Percentiles rank a stretch among this genome's conserved stretches.
phyloP scores from a whole-genome alignment of 2,113 vertebrate genomes.

The Antigone vipio region DNA sequence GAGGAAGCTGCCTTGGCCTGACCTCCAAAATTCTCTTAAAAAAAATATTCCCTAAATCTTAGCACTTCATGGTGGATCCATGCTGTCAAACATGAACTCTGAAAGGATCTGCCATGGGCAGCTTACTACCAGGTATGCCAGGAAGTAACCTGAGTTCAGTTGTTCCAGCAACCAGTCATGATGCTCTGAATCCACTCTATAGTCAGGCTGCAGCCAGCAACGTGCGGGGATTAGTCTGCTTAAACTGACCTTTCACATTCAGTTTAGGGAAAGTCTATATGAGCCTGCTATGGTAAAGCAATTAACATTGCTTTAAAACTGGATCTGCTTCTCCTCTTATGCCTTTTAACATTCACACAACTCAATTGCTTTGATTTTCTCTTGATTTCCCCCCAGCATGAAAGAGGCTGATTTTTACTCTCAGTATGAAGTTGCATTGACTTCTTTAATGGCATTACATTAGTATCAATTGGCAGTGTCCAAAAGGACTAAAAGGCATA shows the following conservation, averaged over 20 bases:
- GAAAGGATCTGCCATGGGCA: not conserved
- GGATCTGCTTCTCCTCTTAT: not conserved
- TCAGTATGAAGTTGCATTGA: not conserved
- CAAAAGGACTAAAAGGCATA: not conserved
- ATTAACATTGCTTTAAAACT: not conserved
- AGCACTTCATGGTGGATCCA: not conserved
- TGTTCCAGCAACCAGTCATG: not conserved
- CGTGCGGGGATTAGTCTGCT: not conserved
- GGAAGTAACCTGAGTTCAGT: not conserved
- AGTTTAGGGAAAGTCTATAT: not conserved
- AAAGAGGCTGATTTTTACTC: not conserved
- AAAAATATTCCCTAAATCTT: not conserved
- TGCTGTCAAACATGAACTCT: not conserved
- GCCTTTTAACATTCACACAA: not conserved
- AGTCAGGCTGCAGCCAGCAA: not conserved
- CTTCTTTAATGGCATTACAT: not conserved
- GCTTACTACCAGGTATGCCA: not conserved
- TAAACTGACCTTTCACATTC: not conserved
- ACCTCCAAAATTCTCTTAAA: not conserved
- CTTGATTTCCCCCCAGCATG: not conserved
- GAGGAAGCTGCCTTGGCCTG: not conserved
- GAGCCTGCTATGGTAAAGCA: not conserved
- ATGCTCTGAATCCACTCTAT: not conserved
- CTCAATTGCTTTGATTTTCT: conserved; percentile 2
- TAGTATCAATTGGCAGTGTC: not conserved